A percentile compares a stretch with the other conserved stretches of the same genome.
Evolutionary conservation across 2,888 invertebrate species (phyloP).

Genomic region (Polyploca ridens): DNA sequence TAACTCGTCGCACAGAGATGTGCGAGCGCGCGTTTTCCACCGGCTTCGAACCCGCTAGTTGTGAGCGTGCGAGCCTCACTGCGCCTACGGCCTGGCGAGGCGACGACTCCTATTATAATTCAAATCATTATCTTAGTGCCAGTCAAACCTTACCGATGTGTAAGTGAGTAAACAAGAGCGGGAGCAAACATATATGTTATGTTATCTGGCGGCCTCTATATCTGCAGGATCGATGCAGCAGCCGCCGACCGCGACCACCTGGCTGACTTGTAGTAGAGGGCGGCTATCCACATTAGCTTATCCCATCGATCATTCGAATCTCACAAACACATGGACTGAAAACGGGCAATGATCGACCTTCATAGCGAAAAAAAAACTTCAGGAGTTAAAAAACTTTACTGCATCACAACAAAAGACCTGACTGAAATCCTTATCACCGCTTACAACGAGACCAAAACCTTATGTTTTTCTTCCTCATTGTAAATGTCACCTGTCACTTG

Average conservation of each 20-base stretch:
- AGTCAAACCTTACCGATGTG: slow-evolving; percentile 23
- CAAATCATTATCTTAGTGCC: slow-evolving; percentile 42
- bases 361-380: not conserved
- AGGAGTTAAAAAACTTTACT: not conserved
- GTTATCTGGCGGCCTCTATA: not conserved
- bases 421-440: no score
- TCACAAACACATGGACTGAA: not conserved
- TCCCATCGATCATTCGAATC: not conserved
- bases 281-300: not conserved
- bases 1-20: not conserved
- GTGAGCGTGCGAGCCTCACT: slow-evolving; percentile 27
- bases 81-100: slow-evolving; percentile 21
- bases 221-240: not conserved
- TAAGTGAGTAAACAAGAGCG: slow-evolving; percentile 20
- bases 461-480: not conserved
- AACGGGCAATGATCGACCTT: not conserved
- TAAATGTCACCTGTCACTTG: not conserved
- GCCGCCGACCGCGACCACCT: not conserved
- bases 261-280: no score
- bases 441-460: no score
- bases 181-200: slow-evolving; percentile 11
- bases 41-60: slow-evolving; percentile 9
- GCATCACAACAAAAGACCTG: not conserved
- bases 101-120: slow-evolving; percentile 32
- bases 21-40: slow-evolving; percentile 1